Evolutionary conservation across 2,797 vertebrate species (phyloP).

Genomic region (Epinephelus malabaricus): DNA sequence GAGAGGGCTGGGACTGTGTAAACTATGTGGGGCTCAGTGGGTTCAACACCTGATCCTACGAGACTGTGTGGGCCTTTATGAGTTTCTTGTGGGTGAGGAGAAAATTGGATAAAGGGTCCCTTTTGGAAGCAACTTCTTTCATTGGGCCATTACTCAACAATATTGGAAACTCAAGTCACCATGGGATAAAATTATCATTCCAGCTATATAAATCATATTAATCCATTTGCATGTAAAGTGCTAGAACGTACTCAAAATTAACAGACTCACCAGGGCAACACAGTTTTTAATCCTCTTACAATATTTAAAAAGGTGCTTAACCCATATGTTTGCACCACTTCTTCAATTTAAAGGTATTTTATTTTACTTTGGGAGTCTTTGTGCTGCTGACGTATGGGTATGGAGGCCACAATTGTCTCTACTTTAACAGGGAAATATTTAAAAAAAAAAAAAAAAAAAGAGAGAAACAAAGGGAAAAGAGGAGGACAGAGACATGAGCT

Average conservation of each 20-base stretch:
- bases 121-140: background rate
- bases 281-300: background rate
- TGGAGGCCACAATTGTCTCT: background rate
- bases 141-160: slow-evolving; percentile 4
- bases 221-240: background rate
- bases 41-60: no score
- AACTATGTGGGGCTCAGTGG: background rate
- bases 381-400: background rate
- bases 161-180: background rate
- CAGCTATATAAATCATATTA: background rate
- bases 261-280: background rate
- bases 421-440: background rate
- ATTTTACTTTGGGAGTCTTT: background rate
- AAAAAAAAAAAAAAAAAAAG: background rate
- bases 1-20: background rate
- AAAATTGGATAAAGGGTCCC: background rate
- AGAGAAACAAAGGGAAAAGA: background rate
- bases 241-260: background rate
- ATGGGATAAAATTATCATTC: background rate
- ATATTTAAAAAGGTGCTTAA: background rate
- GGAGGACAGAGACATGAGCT: background rate
- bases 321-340: background rate
- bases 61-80: background rate
- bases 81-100: background rate
- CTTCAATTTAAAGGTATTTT: background rate